These are phyloP conservation scores for Noturus placidus DNA, from an alignment of 2,113 vertebrate species.

Conservation along the genomic window DNA sequence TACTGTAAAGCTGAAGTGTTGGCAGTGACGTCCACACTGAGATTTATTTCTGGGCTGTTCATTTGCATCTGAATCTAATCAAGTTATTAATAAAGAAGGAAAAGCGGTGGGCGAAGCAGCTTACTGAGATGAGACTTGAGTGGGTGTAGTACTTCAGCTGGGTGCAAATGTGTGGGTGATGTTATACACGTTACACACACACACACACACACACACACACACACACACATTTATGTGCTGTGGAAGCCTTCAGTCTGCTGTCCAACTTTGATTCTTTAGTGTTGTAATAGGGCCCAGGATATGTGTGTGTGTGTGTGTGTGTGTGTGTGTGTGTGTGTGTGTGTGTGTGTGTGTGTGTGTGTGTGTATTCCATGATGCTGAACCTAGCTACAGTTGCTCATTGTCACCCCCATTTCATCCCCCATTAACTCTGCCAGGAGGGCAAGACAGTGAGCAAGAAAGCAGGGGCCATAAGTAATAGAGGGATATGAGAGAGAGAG, in stretches of 20 bases:
- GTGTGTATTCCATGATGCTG: constrained; percentile 54
- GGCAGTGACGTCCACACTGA: constrained; percentile 3
- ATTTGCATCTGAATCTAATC: constrained; percentile 32
- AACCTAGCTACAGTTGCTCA: constrained; percentile 58
- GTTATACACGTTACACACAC: not conserved
- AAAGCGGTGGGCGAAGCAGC: constrained; percentile 2
- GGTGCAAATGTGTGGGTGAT: constrained; percentile 12
- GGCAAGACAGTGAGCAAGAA: constrained; percentile 49
- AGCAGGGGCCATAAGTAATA: constrained; percentile 25
- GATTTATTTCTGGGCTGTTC: constrained; percentile 22
- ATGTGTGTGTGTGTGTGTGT: constrained; percentile 33
- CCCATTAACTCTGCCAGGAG: constrained; percentile 67
- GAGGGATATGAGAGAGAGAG: constrained; percentile 15
- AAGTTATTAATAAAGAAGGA: constrained; percentile 31
- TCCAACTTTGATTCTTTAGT: not conserved
- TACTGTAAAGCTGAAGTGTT: constrained; percentile 6
- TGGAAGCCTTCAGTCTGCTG: constrained; percentile 7
- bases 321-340: constrained; percentile 24
- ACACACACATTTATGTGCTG: constrained; percentile 19
- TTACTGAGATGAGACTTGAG: constrained; percentile 9
- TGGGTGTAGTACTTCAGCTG: constrained; percentile 24
- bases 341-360: constrained; percentile 17
- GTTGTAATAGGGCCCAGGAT: not conserved
- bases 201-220: not conserved
- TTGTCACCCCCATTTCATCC: constrained; percentile 69